Percentiles rank a stretch among this genome's conserved stretches.
These are phyloP conservation scores for Frankliniella intonsa DNA, from an alignment of 2,888 invertebrate species.

Conservation along the genomic window DNA sequence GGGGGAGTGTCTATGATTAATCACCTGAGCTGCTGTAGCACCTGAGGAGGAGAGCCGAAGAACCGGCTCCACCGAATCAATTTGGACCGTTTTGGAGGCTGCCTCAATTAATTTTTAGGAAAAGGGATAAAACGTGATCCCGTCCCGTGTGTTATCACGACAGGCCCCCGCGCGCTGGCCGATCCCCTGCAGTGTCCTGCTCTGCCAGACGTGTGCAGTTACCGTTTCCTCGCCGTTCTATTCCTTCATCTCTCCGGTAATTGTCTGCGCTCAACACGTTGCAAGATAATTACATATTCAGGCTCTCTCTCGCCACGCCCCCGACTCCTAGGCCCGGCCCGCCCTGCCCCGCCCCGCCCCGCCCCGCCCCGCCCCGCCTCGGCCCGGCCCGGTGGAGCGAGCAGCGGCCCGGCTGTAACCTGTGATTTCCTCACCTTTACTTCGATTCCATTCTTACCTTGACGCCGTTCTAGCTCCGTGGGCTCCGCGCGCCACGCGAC, in stretches of 20 bases:
- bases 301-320: not conserved
- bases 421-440: slow-evolving; percentile 22
- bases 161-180: too few species aligned
- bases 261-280: not conserved
- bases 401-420: not conserved
- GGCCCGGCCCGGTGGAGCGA: not conserved
- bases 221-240: not conserved
- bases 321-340: too few species aligned
- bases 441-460: slow-evolving; percentile 16
- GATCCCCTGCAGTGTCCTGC: not conserved
- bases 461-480: not conserved
- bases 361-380: too few species aligned
- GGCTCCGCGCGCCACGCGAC: too few species aligned
- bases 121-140: slow-evolving; percentile 4
- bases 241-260: slow-evolving; percentile 11
- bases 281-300: slow-evolving; percentile 21
- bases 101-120: not conserved
- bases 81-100: not conserved
- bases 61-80: slow-evolving; percentile 19
- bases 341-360: too few species aligned
- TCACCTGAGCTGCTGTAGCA: too few species aligned
- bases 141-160: not conserved
- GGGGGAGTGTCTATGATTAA: too few species aligned
- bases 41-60: not conserved
- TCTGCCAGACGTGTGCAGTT: not conserved